Evolutionary conservation across 1,140 invertebrate species (phyloP).

Genomic region (Tetramorium simillimum): DNA sequence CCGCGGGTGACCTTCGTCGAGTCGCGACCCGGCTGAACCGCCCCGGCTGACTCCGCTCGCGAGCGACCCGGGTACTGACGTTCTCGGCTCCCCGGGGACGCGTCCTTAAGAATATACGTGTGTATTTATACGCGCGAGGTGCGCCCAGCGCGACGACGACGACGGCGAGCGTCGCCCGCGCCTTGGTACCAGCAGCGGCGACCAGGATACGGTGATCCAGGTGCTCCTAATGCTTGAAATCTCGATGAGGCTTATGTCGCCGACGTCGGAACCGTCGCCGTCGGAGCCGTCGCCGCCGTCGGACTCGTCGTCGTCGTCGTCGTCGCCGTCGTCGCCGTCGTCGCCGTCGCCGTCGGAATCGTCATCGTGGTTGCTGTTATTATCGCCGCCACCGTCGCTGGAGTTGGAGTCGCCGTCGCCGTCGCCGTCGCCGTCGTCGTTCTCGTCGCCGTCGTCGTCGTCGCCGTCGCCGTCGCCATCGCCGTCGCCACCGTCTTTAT

Average conservation of each 20-base stretch:
- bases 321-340: not conserved
- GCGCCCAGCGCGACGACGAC: conserved; percentile 59
- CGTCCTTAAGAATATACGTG: conserved; percentile 16
- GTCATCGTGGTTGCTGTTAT: not conserved
- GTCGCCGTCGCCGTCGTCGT: not conserved
- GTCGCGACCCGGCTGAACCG: conserved; percentile 4
- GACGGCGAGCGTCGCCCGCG: conserved; percentile 42
- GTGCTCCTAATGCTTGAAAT: conserved; percentile 60
- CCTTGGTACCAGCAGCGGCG: conserved; percentile 9
- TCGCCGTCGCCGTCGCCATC: not conserved
- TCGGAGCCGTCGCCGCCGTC: conserved; percentile 10
- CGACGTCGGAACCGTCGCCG: conserved; percentile 45
- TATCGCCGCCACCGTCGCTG: not conserved
- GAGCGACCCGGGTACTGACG: not conserved
- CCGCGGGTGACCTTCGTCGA: not conserved
- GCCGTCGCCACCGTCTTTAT: not conserved
- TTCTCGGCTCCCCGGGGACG: not conserved
- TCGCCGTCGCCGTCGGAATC: not conserved
- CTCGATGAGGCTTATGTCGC: conserved; percentile 67
- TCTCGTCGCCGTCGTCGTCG: not conserved
- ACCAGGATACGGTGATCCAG: conserved; percentile 50
- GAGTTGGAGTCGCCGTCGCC: not conserved
- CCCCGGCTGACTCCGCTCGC: not conserved
- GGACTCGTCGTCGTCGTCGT: not conserved
- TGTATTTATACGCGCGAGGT: conserved; percentile 22